These are phyloP conservation scores for Eleutherodactylus coqui DNA, from an alignment of 2,797 vertebrate genomes.

Conservation along the genomic window DNA sequence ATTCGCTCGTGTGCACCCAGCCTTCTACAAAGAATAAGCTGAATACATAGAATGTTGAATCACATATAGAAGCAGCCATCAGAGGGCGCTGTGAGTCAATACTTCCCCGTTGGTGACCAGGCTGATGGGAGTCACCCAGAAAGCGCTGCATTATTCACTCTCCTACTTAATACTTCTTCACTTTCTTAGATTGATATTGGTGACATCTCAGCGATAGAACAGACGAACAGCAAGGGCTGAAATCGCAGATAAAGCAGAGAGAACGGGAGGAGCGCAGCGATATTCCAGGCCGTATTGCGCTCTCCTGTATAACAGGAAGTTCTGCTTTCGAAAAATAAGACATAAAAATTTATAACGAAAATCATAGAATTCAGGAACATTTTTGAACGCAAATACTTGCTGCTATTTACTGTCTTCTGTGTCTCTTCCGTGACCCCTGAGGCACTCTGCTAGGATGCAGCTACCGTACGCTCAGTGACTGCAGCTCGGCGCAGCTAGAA, in stretches of 20 bases:
- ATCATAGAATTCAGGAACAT: too few species aligned
- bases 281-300: background rate
- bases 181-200: background rate
- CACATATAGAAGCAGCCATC: background rate
- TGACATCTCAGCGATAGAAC: background rate
- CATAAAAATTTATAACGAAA: background rate
- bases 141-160: constrained; percentile 31
- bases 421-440: background rate
- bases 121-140: constrained; percentile 31
- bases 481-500: too few species aligned
- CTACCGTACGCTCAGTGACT: background rate
- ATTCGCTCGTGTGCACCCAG: too few species aligned
- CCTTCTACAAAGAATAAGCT: too few species aligned
- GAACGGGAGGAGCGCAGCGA: background rate
- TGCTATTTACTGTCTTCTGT: background rate
- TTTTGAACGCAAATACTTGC: background rate
- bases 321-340: background rate
- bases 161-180: background rate
- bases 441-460: too few species aligned
- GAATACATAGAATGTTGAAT: background rate
- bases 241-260: background rate
- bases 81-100: constrained; percentile 43
- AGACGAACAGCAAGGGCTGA: background rate
- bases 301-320: background rate
- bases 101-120: constrained; percentile 5